Evolutionary conservation across 2,888 invertebrate species (phyloP).

Genomic region (Agrilus mali): DNA sequence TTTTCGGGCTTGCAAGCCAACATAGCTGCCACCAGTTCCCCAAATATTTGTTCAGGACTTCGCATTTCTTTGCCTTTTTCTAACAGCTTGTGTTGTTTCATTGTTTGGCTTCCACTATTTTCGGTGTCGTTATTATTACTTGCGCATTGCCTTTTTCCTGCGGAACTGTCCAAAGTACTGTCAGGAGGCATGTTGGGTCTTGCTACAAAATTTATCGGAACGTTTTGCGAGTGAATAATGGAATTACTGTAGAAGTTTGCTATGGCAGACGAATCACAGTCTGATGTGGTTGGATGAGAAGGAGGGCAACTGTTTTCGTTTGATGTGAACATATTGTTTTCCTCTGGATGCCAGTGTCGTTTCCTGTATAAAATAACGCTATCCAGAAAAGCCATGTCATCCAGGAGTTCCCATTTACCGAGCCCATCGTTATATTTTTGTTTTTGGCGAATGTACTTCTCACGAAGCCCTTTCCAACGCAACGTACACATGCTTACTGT

Average conservation of each 20-base stretch:
- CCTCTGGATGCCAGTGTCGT: slow-evolving; percentile 12
- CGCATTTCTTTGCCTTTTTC: slow-evolving; percentile 10
- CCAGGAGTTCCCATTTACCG: slow-evolving; percentile 22
- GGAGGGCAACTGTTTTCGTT: slow-evolving; percentile 6
- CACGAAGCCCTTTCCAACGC: slow-evolving; percentile 24
- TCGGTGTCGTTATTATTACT: not conserved
- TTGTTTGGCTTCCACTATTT: slow-evolving; percentile 5
- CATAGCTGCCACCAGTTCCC: slow-evolving; percentile 23
- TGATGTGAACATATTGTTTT: slow-evolving; percentile 8
- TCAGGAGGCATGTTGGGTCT: slow-evolving; percentile 2
- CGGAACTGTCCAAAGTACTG: slow-evolving; percentile 7
- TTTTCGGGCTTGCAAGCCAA: slow-evolving; percentile 20
- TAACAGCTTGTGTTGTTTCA: slow-evolving; percentile 6
- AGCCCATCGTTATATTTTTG: slow-evolving; percentile 21
- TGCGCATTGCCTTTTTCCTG: no score
- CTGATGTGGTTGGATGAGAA: slow-evolving; percentile 8
- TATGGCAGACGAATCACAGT: slow-evolving; percentile 4
- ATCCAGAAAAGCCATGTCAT: slow-evolving; percentile 22
- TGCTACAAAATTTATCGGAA: not conserved
- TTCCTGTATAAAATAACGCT: slow-evolving; percentile 23
- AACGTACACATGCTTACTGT: slow-evolving; percentile 18
- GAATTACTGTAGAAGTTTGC: not conserved
- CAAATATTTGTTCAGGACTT: slow-evolving; percentile 23
- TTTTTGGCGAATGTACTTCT: slow-evolving; percentile 25
- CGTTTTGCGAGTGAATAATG: slow-evolving; percentile 3